Percentiles rank a stretch among this genome's conserved stretches.
phyloP scores from a whole-genome alignment of 2,888 invertebrate genomes.

The Cerastis leucographa region DNA sequence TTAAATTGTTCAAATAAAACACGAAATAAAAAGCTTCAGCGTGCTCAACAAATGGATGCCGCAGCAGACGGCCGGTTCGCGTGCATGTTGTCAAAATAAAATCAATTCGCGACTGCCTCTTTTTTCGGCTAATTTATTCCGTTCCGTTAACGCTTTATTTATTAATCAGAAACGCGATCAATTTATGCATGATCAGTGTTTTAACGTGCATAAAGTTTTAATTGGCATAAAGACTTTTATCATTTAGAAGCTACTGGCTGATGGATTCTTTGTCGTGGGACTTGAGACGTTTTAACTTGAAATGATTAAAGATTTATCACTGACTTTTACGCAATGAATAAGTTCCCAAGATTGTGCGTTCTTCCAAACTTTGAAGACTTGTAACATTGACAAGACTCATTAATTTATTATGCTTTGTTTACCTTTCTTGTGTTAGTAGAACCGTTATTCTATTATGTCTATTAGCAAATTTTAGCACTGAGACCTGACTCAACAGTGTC shows the following conservation, averaged over 20 bases:
- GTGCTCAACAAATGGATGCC: conserved; percentile 60
- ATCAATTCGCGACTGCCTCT: conserved; percentile 54
- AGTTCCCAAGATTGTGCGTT: not conserved
- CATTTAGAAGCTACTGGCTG: conserved; percentile 5
- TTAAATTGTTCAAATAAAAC: conserved; percentile 29
- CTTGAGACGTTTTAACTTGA: conserved; percentile 6
- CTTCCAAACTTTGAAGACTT: not conserved
- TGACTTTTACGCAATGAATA: conserved; percentile 12
- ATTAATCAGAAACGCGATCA: conserved; percentile 39
- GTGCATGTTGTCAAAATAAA: conserved; percentile 39
- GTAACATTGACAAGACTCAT: conserved; percentile 14
- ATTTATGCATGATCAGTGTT: conserved; percentile 33
- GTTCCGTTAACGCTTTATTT: conserved; percentile 43
- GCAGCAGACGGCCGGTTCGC: conserved; percentile 39
- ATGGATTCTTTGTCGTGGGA: conserved; percentile 14
- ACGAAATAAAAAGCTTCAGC: conserved; percentile 69
- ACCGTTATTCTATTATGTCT: conserved; percentile 23
- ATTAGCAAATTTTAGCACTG: not conserved
- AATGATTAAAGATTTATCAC: conserved; percentile 5
- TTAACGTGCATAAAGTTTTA: conserved; percentile 24
- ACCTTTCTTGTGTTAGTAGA: not conserved
- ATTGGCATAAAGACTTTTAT: conserved; percentile 13
- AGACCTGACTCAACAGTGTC: conserved; percentile 13
- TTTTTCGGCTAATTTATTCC: conserved; percentile 50
- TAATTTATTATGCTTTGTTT: conserved; percentile 6